A percentile compares a stretch with the other conserved stretches of the same genome.
phyloP scores from a whole-genome alignment of 2,888 invertebrate genomes.

The Andricus curvator region DNA sequence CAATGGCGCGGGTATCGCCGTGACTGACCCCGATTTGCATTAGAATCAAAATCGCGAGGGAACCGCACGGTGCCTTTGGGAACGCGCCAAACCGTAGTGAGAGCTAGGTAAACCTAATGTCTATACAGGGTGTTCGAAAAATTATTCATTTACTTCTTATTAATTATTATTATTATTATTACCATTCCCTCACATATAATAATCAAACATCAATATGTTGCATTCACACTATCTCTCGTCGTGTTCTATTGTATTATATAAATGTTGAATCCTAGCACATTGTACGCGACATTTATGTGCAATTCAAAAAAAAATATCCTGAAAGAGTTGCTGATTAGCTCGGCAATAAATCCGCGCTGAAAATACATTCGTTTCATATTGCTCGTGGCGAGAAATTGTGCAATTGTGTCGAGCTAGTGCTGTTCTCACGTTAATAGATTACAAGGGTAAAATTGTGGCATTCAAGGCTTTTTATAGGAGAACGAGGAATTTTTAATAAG shows the following conservation, averaged over 20 bases:
- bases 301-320: slow-evolving; percentile 15
- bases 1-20: slow-evolving; percentile 63
- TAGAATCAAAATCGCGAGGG: slow-evolving; percentile 66
- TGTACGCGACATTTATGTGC: slow-evolving; percentile 24
- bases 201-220: background rate
- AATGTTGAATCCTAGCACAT: slow-evolving; percentile 10
- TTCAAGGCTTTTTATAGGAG: background rate
- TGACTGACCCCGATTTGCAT: slow-evolving; percentile 73
- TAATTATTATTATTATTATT: background rate
- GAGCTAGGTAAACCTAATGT: slow-evolving; percentile 7
- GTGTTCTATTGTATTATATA: background rate
- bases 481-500: background rate
- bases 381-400: slow-evolving; percentile 30
- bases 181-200: background rate
- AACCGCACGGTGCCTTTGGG: slow-evolving; percentile 48
- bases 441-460: background rate
- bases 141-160: background rate
- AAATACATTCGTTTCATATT: slow-evolving; percentile 21
- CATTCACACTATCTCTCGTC: background rate
- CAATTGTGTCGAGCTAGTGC: slow-evolving; percentile 28
- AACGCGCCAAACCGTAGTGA: slow-evolving; percentile 65
- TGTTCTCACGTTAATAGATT: slow-evolving; percentile 7
- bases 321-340: slow-evolving; percentile 36
- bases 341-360: slow-evolving; percentile 26
- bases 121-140: slow-evolving; percentile 17